Evolutionary conservation across 2,888 invertebrate genomes (phyloP).

Genomic region (Rambutsinella grinnellia): DNA sequence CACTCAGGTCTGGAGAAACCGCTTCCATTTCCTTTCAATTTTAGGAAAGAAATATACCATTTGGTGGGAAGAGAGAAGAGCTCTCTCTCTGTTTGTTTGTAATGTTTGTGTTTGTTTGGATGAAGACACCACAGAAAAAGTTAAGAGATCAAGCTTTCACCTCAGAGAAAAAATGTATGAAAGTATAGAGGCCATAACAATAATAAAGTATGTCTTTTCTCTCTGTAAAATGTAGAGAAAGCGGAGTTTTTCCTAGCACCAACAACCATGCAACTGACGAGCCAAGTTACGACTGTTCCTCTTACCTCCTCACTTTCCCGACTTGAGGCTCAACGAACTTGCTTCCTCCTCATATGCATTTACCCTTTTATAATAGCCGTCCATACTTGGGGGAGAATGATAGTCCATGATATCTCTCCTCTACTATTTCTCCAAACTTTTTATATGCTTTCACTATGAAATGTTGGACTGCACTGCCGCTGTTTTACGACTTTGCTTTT

Average conservation of each 20-base stretch:
- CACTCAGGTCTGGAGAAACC: too few relatives aligned
- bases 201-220: not conserved
- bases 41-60: not conserved
- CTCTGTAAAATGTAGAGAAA: slow-evolving; percentile 5
- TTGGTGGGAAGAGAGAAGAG: not conserved
- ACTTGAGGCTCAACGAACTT: slow-evolving; percentile 38
- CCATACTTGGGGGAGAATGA: too few relatives aligned
- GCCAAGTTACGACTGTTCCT: slow-evolving; percentile 43
- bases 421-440: too few relatives aligned
- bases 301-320: slow-evolving; percentile 34
- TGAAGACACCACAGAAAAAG: slow-evolving; percentile 16
- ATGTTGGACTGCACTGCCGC: too few relatives aligned
- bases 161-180: not conserved
- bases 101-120: not conserved
- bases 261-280: slow-evolving; percentile 41
- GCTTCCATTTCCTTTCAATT: not conserved
- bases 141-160: slow-evolving; percentile 25
- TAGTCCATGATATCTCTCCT: too few relatives aligned
- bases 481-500: too few relatives aligned
- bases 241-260: slow-evolving; percentile 11
- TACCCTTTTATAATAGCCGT: too few relatives aligned
- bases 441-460: too few relatives aligned
- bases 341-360: slow-evolving; percentile 7
- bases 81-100: not conserved
- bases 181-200: not conserved